phyloP scores from a whole-genome alignment of 2,888 invertebrate species.

The Phytoseiulus persimilis region DNA sequence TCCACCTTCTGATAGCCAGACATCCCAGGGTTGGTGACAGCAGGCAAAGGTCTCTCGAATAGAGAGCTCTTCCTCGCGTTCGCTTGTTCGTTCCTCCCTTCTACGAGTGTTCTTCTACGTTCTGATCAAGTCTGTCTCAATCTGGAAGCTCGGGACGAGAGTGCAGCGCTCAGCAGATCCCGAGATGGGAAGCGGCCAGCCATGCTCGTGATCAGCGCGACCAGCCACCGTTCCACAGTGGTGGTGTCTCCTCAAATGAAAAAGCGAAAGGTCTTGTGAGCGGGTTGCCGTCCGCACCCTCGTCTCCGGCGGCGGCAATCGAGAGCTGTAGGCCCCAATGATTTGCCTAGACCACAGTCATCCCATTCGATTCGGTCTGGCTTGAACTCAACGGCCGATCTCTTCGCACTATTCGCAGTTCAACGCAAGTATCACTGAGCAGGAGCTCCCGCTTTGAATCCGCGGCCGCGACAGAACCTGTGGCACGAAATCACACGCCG shows the following conservation, averaged over 20 bases:
- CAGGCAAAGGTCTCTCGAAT: not conserved
- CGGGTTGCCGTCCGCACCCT: not conserved
- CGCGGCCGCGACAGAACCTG: too few relatives aligned
- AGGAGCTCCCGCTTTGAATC: not conserved
- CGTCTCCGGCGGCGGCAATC: not conserved
- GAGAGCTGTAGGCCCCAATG: not conserved
- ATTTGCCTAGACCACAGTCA: not conserved
- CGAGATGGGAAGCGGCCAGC: not conserved
- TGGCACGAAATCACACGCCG: too few relatives aligned
- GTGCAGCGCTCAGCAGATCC: not conserved
- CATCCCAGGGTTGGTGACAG: not conserved
- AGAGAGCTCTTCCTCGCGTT: not conserved
- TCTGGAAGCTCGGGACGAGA: not conserved
- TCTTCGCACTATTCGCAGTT: not conserved
- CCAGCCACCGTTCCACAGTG: not conserved
- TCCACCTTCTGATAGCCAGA: not conserved
- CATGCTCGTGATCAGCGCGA: not conserved
- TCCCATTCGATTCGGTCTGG: not conserved
- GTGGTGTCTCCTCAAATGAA: not conserved
- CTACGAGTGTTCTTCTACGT: not conserved
- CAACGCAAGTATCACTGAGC: not conserved
- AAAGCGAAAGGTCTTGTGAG: not conserved
- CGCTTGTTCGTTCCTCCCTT: not conserved
- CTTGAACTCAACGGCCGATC: not conserved
- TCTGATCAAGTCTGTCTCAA: slow-evolving; percentile 5